A percentile compares a stretch with the other conserved stretches of the same genome.
Evolutionary conservation across 2,888 invertebrate species (phyloP).

Genomic region (Tolmerus cingulatus): DNA sequence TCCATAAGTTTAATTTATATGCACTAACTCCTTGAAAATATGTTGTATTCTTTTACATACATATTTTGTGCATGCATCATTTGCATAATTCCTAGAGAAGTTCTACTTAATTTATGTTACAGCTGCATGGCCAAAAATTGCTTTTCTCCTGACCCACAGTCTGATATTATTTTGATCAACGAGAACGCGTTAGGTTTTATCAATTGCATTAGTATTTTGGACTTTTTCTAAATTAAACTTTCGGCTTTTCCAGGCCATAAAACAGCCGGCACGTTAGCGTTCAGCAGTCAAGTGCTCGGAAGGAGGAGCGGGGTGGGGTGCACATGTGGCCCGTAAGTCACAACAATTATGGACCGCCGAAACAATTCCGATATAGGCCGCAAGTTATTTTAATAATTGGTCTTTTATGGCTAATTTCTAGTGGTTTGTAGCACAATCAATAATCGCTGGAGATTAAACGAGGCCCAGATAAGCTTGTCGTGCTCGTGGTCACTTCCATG

Average conservation of each 20-base stretch:
- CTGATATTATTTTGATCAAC: not conserved
- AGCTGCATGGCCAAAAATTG: not conserved
- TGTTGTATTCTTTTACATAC: too few species aligned
- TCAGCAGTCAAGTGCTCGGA: not conserved
- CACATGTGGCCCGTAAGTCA: not conserved
- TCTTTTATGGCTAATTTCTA: slow-evolving; percentile 14
- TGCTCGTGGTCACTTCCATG: not conserved
- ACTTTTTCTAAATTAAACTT: not conserved
- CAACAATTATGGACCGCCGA: not conserved
- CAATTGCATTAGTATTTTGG: not conserved
- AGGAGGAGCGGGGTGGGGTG: not conserved
- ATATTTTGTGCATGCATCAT: too few species aligned
- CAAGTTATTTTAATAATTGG: not conserved
- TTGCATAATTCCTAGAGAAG: too few species aligned
- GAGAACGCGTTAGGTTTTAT: not conserved
- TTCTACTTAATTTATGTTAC: too few species aligned
- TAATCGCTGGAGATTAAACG: not conserved
- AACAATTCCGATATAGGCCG: not conserved
- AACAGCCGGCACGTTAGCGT: not conserved
- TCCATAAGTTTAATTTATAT: too few species aligned
- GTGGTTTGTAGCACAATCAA: not conserved
- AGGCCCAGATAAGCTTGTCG: not conserved
- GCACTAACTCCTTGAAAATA: too few species aligned
- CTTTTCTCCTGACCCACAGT: not conserved
- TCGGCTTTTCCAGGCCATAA: not conserved